phyloP scores from a whole-genome alignment of 2,113 vertebrate species.

The Rhagologus leucostigma region DNA sequence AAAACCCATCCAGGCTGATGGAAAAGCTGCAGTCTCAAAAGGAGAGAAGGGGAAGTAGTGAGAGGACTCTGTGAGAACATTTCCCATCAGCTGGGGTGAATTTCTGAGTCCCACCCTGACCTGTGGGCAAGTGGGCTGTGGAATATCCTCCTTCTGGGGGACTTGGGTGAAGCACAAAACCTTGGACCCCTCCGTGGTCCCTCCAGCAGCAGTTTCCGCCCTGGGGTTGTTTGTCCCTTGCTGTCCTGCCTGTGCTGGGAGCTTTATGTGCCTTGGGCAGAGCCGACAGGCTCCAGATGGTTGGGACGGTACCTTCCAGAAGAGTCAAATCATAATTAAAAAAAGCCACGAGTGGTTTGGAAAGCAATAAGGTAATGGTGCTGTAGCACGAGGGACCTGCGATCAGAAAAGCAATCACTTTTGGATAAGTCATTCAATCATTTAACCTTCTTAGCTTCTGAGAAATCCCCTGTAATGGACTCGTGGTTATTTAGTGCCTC shows the following conservation, averaged over 20 bases:
- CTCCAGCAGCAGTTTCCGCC: background rate
- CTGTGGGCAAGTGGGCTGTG: background rate
- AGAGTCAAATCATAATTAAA: background rate
- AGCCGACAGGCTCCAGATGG: slow-evolving; percentile 5
- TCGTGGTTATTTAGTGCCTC: background rate
- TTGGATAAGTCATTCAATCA: slow-evolving; percentile 28
- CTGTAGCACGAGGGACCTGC: background rate
- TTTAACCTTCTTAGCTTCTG: slow-evolving; percentile 56
- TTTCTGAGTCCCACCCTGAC: background rate
- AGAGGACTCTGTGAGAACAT: background rate
- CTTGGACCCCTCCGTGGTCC: background rate
- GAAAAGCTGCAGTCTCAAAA: background rate
- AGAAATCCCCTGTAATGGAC: slow-evolving; percentile 39
- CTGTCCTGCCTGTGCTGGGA: background rate
- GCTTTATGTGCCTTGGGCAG: background rate
- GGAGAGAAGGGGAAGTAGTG: background rate
- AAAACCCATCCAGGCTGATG: background rate
- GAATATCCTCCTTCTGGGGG: background rate
- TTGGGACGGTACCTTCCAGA: background rate
- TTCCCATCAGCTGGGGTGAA: background rate
- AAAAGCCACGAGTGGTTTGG: slow-evolving; percentile 15
- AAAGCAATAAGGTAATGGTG: slow-evolving; percentile 37
- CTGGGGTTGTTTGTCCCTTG: background rate
- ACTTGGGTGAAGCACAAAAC: background rate
- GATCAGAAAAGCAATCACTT: slow-evolving; percentile 52